Evolutionary conservation across 2,797 vertebrate species (phyloP).

Genomic region (Muscicapa comitata): DNA sequence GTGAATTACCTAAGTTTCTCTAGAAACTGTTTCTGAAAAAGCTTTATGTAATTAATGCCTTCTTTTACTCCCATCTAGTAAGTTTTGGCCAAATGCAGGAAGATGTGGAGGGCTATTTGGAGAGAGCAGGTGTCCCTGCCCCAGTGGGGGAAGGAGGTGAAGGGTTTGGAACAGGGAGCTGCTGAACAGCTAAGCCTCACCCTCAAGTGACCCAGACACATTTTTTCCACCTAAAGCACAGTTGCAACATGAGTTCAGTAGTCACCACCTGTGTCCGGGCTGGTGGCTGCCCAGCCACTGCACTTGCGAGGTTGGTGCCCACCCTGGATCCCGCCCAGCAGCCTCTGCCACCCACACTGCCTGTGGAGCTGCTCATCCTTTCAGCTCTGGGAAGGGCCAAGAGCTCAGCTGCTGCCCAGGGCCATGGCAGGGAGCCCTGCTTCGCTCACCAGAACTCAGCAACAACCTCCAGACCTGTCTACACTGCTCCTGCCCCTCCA

Average conservation of each 20-base stretch:
- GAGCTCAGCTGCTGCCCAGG: background rate
- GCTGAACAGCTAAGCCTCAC: constrained; percentile 18
- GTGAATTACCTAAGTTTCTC: background rate
- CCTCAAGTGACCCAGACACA: background rate
- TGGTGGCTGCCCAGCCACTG: background rate
- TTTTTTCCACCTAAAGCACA: constrained; percentile 21
- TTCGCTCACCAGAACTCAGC: accelerated
- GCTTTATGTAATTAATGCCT: background rate
- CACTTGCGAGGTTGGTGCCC: background rate
- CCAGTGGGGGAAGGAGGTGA: background rate
- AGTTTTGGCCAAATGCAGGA: background rate
- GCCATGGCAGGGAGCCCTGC: background rate
- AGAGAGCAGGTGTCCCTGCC: background rate
- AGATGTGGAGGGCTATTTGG: background rate
- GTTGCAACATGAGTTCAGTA: background rate
- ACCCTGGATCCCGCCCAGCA: background rate
- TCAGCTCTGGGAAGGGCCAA: background rate
- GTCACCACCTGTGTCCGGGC: background rate
- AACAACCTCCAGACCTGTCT: background rate
- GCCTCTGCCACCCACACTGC: background rate
- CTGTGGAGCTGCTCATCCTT: background rate
- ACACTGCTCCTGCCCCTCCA: background rate
- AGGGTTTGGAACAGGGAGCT: background rate
- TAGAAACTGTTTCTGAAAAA: background rate
- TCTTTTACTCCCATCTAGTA: background rate